Evolutionary conservation across 1,140 invertebrate genomes (phyloP).

Genomic region (Drosophila obscura): DNA sequence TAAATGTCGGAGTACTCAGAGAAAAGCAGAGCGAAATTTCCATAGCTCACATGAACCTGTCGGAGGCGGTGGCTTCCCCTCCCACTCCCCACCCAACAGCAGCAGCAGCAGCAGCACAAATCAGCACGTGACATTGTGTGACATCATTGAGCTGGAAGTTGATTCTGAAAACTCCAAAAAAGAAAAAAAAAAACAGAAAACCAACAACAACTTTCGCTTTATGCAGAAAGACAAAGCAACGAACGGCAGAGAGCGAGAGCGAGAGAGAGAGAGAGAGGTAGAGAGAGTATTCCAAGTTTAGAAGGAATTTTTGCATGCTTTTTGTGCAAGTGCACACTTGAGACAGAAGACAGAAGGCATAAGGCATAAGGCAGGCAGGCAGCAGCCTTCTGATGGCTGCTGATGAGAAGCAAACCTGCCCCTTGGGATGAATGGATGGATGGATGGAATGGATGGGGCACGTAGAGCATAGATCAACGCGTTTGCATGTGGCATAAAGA

Average conservation of each 20-base stretch:
- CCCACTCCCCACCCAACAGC: too few relatives aligned
- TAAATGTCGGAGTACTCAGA: conserved; percentile 70
- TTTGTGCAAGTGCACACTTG: conserved; percentile 75
- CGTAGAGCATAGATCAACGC: conserved; percentile 77
- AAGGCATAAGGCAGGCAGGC: conserved; percentile 7
- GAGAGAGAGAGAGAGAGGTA: too few relatives aligned
- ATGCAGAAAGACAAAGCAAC: conserved; percentile 67
- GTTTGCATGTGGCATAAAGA: conserved; percentile 36
- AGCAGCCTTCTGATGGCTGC: not conserved
- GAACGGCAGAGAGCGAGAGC: too few relatives aligned
- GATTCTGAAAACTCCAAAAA: conserved; percentile 45
- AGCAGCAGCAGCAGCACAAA: conserved; percentile 23
- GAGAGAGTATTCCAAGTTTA: conserved; percentile 39
- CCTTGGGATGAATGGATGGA: conserved; percentile 9
- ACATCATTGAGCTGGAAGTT: conserved; percentile 78
- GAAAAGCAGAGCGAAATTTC: conserved; percentile 20
- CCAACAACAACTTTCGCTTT: conserved; percentile 69
- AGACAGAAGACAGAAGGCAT: conserved; percentile 45
- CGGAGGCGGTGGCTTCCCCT: conserved; percentile 17
- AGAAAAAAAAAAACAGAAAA: conserved; percentile 38
- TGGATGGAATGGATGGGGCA: conserved; percentile 64
- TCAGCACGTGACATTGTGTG: conserved; percentile 79
- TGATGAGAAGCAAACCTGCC: conserved; percentile 21
- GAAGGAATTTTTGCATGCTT: conserved; percentile 5
- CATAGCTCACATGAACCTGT: conserved; percentile 46